Base-by-base conservation (phyloP, 2,888 invertebrate species). In the Drosophila diplacantha region DNA sequence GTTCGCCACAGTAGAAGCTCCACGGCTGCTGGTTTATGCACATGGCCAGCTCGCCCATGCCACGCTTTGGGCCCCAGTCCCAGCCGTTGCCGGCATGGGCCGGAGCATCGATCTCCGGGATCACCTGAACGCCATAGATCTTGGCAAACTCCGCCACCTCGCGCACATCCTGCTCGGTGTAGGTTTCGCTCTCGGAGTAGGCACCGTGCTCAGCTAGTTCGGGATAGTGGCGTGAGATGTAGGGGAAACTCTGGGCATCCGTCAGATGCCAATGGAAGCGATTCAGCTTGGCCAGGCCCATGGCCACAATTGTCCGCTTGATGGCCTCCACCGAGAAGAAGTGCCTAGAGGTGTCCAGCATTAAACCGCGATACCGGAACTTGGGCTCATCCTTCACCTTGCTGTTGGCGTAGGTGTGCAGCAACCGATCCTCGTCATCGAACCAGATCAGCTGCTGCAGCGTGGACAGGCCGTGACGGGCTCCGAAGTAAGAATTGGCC, bases 241-340 rank as follows among this genome's bases (percentile, higher is more conserved):
- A 93, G 0, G 98, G 97, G 88, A 97, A 97, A 72, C 96, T 96
- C 87, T 97, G 96, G 14, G 96, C 95, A 87, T 98, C 98, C 6
- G 93, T 93, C 31, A 95, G 90, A 83, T 96, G 95, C 97, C 97
- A 97, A 85, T 98, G 97, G 84, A 98, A 94, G 3, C 95, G 95
- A 89, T 98, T 98, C 71, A 97, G 87, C 88, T 98, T 98, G 78
- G 93, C 93, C 44, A 95, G 92, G 0, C 94, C 93, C 97, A 98
- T 97, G 3, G 94, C 96, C 62, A 95, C 93, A 81, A 98, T 89
- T 11, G 95, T 93, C 12, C 93, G 90, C 76, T 93, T 91, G 37
- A 95, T 90, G 51, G 93, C 91, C 11, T 90, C 90, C 3, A 95
- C 90, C 1, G 94, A 92, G 84, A 98, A 93, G 87, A 92, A 98